Conservation (phyloP, 1,140 invertebrate genomes). For the Nephila pilipes region DNA sequence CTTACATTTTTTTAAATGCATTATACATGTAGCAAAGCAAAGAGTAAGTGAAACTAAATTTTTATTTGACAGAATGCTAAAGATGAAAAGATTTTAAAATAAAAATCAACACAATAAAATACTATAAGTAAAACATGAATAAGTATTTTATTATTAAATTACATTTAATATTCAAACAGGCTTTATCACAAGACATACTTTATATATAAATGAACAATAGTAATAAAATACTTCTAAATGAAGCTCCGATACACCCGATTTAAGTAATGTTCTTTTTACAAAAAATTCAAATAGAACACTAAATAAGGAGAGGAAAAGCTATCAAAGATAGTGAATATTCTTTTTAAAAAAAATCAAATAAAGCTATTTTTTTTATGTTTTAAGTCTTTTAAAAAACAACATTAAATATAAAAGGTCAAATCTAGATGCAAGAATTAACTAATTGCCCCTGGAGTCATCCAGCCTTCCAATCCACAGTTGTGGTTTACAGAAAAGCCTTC, state of each 20-base stretch:
- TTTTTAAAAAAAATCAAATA: background rate
- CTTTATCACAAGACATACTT: background rate
- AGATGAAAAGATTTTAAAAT: too few relatives aligned
- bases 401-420: background rate
- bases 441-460: constrained; percentile 46
- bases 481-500: constrained; percentile 69
- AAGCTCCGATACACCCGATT: background rate
- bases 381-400: background rate
- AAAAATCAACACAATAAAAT: background rate
- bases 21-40: too few relatives aligned
- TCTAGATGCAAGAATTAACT: background rate
- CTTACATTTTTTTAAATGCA: too few relatives aligned
- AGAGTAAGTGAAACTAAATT: too few relatives aligned
- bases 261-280: background rate
- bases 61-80: too few relatives aligned
- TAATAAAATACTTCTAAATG: constrained; percentile 11
- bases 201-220: background rate
- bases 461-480: constrained; percentile 26
- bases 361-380: background rate
- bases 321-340: background rate
- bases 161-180: background rate
- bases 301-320: background rate
- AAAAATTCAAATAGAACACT: background rate
- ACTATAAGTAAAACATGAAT: background rate
- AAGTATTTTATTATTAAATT: background rate